Evolutionary conservation across 2,888 invertebrate genomes (phyloP), one percentile per base, ranked within the genome.

Genomic region (Pedicia rivosa): DNA sequence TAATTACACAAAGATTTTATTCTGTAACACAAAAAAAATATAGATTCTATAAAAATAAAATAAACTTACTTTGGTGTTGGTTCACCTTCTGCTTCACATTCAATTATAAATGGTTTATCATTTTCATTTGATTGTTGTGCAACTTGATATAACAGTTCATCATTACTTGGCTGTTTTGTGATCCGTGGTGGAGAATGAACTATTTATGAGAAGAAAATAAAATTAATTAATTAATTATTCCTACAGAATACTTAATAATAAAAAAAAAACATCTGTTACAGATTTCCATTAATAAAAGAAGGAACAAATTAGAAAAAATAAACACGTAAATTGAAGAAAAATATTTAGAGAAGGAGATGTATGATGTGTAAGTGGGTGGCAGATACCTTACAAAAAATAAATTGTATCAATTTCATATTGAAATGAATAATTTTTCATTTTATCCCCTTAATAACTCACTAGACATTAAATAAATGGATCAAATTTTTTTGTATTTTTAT

Each of bases 71-170:
- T 79, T 37, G 95, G 94, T 46, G 79, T 78, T 9, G 97, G 97
- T 61, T 91, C 86, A 48, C 92, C 95, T 58, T 83, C 82, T 10
- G 97, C 97, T 62, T 90, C 88, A 60, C 97, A 98, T 62, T 92
- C 90, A 47, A 98, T 84, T 52, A 88, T 78, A 65, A 91, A 90
- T 35, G 91, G 91, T 59, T 87, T 90, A 62, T 90, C 84, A 53
- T 80, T 82, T 63, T 90, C 88, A 47, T 78, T 79, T 37, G 75
- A 69, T 53, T 79, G 78, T 47, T 67, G 65, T 31, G 81, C 83
- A 46, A 91, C 90, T 72, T 91, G 87, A 62, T 90, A 92, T 44
- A 91, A 70, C 49, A 86, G 70, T 65, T 90, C 90, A 55, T 88
- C 87, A 41, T 81, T 78, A 34, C 87, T 86, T 30, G 92, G 91